Evolutionary conservation across 2,797 vertebrate species (phyloP), one percentile per base, ranked within the genome.

Genomic region (Aldrovandia affinis): DNA sequence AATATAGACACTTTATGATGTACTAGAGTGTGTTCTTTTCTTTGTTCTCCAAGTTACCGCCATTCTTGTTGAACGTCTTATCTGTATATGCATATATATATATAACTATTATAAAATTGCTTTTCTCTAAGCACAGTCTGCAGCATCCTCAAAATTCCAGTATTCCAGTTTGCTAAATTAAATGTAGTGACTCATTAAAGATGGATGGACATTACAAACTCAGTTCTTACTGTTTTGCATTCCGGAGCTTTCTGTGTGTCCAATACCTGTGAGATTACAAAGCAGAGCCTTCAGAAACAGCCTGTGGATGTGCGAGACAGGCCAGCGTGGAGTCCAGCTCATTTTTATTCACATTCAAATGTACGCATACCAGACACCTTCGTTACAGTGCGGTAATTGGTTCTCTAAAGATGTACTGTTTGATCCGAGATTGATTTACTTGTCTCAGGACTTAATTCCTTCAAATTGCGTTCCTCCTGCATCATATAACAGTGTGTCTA

Each of bases 351-450:
- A 42, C 39, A 33, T 36, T 77, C 36, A 57, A 25, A 75, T 73
- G 57, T 57, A 75, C 68, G 77, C 59, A 80, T 65, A 59, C 36
- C 22, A 75, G 33, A 65, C 44, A 30, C 50, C 55, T 81, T 54
- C 39, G 52, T 82, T 33, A 61, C 59, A 78, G 42, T 7, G 18
- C 54, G 33, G 59, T 78, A 85, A 85, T 82, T 82, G 81, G 81
- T 57, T 85, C 55, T 82, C 84, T 82, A 54, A 65, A 42, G 80
- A 85, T 85, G 70, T 68, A 52, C 3, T 61, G 68, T 59, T 77
- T 81, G 54, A 28, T 42, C 65, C 42, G 28, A 55, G 78, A 85
- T 78, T 82, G 80, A 85, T 85, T 85, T 85, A 78, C 81, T 85
- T 65, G 54, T 85, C 80, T 78, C 28, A 77, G 68, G 30, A 85